Percentiles rank a stretch among this genome's conserved stretches.
phyloP scores from a whole-genome alignment of 2,797 vertebrate species.

The Acrocephalus scirpaceus region DNA sequence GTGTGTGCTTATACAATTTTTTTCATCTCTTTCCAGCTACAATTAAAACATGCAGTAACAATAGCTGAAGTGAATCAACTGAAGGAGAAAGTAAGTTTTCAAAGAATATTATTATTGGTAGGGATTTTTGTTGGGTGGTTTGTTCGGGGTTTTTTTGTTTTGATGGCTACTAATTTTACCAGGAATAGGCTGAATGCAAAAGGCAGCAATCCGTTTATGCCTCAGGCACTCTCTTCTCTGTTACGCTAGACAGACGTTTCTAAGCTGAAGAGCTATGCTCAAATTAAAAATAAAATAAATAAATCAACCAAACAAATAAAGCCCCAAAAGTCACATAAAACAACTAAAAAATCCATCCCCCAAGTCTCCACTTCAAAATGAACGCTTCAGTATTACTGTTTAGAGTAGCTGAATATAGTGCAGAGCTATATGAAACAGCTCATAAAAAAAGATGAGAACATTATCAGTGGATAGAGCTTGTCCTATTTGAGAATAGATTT shows the following conservation, averaged over 20 bases:
- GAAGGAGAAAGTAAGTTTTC: conserved; percentile 83
- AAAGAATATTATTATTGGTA: neutral
- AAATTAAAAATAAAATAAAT: neutral
- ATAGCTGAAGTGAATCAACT: conserved; percentile 85
- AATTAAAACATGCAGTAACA: conserved; percentile 85
- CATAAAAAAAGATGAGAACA: neutral
- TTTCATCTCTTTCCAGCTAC: conserved; percentile 78
- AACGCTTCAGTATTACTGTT: neutral
- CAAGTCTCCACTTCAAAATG: neutral
- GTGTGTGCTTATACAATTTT: neutral
- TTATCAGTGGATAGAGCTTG: neutral
- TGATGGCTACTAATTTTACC: neutral
- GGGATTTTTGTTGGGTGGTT: neutral
- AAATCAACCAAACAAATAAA: neutral
- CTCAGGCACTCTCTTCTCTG: neutral
- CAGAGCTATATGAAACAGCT: neutral
- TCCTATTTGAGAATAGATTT: neutral
- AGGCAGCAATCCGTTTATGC: neutral
- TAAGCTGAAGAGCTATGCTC: neutral
- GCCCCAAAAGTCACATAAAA: neutral
- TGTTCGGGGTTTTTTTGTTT: neutral
- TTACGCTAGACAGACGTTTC: neutral
- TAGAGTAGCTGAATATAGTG: neutral
- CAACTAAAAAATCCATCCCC: neutral
- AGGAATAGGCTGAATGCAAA: neutral